These are phyloP conservation scores for Acanthiza pusilla DNA, from an alignment of 2,797 vertebrate genomes.

Conservation along the genomic window DNA sequence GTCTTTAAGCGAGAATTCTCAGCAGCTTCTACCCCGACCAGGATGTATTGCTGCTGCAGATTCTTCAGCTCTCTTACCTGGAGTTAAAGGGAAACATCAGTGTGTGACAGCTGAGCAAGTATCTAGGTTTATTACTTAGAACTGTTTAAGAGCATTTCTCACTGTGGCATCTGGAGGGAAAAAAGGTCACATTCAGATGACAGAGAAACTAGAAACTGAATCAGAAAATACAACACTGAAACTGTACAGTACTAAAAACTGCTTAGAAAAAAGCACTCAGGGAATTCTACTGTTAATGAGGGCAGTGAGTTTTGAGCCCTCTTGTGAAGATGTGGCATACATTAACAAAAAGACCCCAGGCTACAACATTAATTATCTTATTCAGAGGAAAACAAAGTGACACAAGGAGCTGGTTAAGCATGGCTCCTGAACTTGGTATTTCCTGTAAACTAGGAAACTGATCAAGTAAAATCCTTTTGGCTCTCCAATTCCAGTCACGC, in stretches of 20 bases:
- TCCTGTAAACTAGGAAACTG: background rate
- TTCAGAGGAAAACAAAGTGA: background rate
- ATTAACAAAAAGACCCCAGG: background rate
- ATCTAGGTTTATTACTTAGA: background rate
- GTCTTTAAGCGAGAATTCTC: conserved; percentile 69
- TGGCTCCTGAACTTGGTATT: background rate
- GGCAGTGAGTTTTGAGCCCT: background rate
- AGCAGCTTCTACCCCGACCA: conserved; percentile 75
- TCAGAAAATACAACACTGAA: background rate
- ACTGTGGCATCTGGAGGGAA: background rate
- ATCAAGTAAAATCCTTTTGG: background rate
- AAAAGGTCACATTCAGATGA: background rate
- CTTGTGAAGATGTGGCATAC: background rate
- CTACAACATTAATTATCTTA: background rate
- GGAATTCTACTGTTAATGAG: background rate
- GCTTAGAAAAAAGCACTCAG: background rate
- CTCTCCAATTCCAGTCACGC: background rate
- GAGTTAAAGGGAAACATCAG: background rate
- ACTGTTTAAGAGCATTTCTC: background rate
- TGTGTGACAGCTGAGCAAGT: background rate
- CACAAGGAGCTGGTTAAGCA: background rate
- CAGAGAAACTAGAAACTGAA: background rate
- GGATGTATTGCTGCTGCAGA: conserved; percentile 81
- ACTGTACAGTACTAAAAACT: background rate
- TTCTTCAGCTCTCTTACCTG: conserved; percentile 87